A percentile compares a stretch with the other conserved stretches of the same genome.
phyloP scores from a whole-genome alignment of 2,113 vertebrate genomes.

The Mesitornis unicolor region DNA sequence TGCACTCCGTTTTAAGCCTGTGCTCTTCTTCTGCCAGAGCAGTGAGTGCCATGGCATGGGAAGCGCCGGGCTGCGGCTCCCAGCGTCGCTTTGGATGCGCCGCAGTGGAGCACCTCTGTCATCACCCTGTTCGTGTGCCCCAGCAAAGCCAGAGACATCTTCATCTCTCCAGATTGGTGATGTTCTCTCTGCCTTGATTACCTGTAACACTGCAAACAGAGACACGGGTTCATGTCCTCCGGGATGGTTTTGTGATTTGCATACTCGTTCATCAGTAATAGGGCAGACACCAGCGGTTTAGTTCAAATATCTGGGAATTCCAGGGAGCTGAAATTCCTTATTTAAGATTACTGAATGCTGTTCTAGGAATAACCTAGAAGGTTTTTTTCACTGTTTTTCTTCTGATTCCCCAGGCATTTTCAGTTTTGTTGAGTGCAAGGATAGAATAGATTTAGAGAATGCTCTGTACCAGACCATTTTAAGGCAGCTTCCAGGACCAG shows the following conservation, averaged over 20 bases:
- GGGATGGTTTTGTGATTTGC: neutral
- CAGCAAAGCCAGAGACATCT: neutral
- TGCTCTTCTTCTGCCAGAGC: neutral
- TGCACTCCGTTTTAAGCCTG: neutral
- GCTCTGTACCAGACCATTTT: neutral
- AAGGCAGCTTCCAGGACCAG: neutral
- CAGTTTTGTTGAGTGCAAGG: neutral
- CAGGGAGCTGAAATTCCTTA: neutral
- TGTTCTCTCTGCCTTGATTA: neutral
- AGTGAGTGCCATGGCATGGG: neutral
- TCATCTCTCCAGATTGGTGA: neutral
- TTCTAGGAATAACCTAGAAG: neutral
- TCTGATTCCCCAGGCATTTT: neutral
- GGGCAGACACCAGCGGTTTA: neutral
- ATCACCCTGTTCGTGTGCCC: neutral
- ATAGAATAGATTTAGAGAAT: neutral
- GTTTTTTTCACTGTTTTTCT: neutral
- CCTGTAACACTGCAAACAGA: neutral
- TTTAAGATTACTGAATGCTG: neutral
- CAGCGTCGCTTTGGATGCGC: rapidly evolving
- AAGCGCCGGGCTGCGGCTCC: neutral
- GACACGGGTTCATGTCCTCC: neutral
- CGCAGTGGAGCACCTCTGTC: neutral
- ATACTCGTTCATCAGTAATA: neutral
- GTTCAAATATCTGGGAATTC: neutral